phyloP scores from a whole-genome alignment of 2,113 vertebrate species.

The Mugil cephalus region DNA sequence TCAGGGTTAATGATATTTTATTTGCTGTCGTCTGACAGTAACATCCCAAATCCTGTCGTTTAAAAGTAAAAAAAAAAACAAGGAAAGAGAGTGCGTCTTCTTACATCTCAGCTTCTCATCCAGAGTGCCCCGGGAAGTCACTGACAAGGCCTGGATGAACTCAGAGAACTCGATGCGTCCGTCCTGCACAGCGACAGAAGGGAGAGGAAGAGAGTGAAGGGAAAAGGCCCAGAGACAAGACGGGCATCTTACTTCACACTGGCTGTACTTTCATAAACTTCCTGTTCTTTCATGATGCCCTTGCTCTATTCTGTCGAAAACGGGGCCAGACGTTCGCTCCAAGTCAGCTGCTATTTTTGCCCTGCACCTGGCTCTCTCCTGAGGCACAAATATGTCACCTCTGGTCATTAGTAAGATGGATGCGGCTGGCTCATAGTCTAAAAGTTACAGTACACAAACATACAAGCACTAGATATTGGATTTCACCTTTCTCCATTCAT shows the following conservation, averaged over 20 bases:
- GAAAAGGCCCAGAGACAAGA: slow-evolving; percentile 19
- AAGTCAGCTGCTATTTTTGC: slow-evolving; percentile 77
- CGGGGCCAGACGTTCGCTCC: slow-evolving; percentile 69
- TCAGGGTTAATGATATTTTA: slow-evolving; percentile 7
- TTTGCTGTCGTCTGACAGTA: slow-evolving; percentile 25
- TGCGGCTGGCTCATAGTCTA: slow-evolving; percentile 51
- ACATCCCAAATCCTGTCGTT: slow-evolving; percentile 36
- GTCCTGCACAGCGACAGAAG: slow-evolving; percentile 82
- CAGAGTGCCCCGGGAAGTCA: slow-evolving; percentile 96
- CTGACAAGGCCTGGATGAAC: slow-evolving; percentile 98
- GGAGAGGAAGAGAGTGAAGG: slow-evolving; percentile 25
- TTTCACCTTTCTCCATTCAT: slow-evolving; percentile 17
- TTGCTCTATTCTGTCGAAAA: slow-evolving; percentile 66
- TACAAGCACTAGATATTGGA: slow-evolving; percentile 3
- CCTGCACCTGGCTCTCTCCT: slow-evolving; percentile 73
- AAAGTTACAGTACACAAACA: slow-evolving; percentile 50
- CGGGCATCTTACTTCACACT: slow-evolving; percentile 38
- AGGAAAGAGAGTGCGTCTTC: slow-evolving; percentile 54
- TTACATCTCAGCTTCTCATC: slow-evolving; percentile 99
- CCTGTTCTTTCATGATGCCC: slow-evolving; percentile 44
- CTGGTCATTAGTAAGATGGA: slow-evolving; percentile 76
- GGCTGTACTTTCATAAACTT: slow-evolving; percentile 38
- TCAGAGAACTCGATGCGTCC: slow-evolving; percentile 98
- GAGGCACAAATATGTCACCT: slow-evolving; percentile 72
- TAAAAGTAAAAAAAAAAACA: slow-evolving; percentile 44